A percentile compares a stretch with the other conserved stretches of the same genome.
Conservation (phyloP, 1,140 invertebrate genomes). For the Diachasmimorpha longicaudata region DNA sequence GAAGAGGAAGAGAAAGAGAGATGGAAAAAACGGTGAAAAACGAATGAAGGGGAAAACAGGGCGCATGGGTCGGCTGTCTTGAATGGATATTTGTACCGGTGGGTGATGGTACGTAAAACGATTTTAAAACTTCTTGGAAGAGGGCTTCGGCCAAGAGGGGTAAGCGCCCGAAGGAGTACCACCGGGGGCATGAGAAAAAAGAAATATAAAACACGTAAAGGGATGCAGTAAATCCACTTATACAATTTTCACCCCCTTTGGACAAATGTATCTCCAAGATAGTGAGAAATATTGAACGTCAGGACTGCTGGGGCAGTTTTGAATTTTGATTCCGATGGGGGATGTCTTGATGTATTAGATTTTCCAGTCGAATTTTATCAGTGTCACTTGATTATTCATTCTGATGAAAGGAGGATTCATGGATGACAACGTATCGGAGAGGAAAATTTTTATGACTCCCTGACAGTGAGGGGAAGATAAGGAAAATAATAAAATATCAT, state of each 20-base stretch:
- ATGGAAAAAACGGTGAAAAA: neutral
- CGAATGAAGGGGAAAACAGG: neutral
- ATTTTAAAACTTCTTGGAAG: conserved; percentile 7
- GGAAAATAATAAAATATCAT: neutral
- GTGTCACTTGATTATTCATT: too few relatives aligned
- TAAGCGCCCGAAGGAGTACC: neutral
- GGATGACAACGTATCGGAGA: too few relatives aligned
- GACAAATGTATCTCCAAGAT: neutral
- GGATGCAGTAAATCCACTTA: neutral
- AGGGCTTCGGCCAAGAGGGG: neutral
- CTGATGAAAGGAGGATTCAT: too few relatives aligned
- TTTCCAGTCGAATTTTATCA: too few relatives aligned
- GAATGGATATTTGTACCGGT: neutral
- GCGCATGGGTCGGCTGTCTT: neutral
- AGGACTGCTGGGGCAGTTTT: neutral
- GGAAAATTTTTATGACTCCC: neutral
- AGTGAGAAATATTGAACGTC: neutral
- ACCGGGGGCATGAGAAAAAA: neutral
- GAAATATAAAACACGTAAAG: neutral
- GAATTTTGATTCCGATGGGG: neutral
- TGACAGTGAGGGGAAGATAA: neutral
- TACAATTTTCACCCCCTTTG: neutral
- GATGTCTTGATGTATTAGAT: too few relatives aligned
- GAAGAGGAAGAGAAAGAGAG: neutral
- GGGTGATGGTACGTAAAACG: conserved; percentile 10